Conservation (phyloP, 2,797 vertebrate genomes). For the Otolemur crassicaudatus region DNA sequence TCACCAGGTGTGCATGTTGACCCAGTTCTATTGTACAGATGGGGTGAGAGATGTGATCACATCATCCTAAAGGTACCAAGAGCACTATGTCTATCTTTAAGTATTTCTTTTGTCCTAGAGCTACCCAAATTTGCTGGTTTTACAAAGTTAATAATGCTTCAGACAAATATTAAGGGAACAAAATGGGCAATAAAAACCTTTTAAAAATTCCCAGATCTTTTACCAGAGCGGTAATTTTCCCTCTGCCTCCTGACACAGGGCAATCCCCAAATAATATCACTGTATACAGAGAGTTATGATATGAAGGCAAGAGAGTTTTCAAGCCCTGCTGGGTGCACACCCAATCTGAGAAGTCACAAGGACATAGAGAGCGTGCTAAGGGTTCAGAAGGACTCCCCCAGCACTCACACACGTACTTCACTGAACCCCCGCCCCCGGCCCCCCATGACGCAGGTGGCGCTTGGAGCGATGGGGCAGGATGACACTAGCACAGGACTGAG, state of each 20-base stretch:
- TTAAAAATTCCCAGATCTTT: constrained; percentile 46
- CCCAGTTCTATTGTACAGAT: not conserved
- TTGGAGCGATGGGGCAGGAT: rapidly evolving
- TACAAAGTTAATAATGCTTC: constrained; percentile 40
- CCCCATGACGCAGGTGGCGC: not conserved
- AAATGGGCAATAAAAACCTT: constrained; percentile 51
- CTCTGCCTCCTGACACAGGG: constrained; percentile 34
- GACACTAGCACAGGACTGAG: not conserved
- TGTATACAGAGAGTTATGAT: not conserved
- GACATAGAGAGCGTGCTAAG: constrained; percentile 7
- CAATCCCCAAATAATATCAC: not conserved
- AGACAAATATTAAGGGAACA: constrained; percentile 14
- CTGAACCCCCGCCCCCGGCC: not conserved
- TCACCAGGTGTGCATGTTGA: not conserved
- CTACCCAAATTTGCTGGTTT: not conserved
- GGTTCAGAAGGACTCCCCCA: not conserved
- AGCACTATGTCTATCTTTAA: not conserved
- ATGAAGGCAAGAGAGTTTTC: not conserved
- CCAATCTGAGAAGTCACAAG: constrained; percentile 5
- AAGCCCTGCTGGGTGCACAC: not conserved
- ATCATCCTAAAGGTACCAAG: not conserved
- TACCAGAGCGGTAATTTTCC: constrained; percentile 37
- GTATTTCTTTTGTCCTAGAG: not conserved
- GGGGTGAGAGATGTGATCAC: not conserved
- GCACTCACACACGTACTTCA: not conserved